Evolutionary conservation across 2,113 vertebrate species (phyloP), one percentile per base, ranked within the genome.

Genomic region (Ancistrus triradiatus): DNA sequence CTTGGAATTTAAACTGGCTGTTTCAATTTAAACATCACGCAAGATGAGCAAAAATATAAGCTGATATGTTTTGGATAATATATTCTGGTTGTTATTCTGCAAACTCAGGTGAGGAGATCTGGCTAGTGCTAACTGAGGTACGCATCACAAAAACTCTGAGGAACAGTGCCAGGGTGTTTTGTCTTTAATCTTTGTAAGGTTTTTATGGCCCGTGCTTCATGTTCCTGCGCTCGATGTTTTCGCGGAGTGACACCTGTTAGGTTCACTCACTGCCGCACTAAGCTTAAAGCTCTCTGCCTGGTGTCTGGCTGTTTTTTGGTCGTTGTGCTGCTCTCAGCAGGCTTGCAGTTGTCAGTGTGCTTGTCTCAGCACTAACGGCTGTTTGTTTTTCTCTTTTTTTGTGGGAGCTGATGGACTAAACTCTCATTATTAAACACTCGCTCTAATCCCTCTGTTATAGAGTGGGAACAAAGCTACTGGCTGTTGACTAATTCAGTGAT

Each of bases 291-390:
- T 66, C 63, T 53, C n/a, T 52, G 28, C 56, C 40, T 56, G 28
- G 58, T 24, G 53, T 58, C 55, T 65, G 52, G 24, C 35, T 53
- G 40, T 78, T 82, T 78, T 83, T 80, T 85, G 77, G 75, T 72
- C 70, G 66, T 81, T 86, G 74, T 86, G 86, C 86, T 85, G 74
- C 75, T 68, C 83, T 86, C 86, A 89, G 86, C 87, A 85, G 59
- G 78, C 78, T 69, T 76, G 74, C 77, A 69, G 60, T 79, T 74
- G 82, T 73, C 79, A 78, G 79, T 83, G 72, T 84, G 87, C 87
- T 85, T 64, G 79, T 73, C 81, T 86, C 86, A 88, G 85, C 85
- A 83, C 76, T 81, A 84, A 84, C 79, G 77, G 38, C 35, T 33
- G 7, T 43, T 59, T 63, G 59, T 24, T 61, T 28, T 42, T 27